A percentile compares a stretch with the other conserved stretches of the same genome.
These are phyloP conservation scores for Acronicta aceris DNA, from an alignment of 2,888 invertebrate genomes.

Conservation along the genomic window DNA sequence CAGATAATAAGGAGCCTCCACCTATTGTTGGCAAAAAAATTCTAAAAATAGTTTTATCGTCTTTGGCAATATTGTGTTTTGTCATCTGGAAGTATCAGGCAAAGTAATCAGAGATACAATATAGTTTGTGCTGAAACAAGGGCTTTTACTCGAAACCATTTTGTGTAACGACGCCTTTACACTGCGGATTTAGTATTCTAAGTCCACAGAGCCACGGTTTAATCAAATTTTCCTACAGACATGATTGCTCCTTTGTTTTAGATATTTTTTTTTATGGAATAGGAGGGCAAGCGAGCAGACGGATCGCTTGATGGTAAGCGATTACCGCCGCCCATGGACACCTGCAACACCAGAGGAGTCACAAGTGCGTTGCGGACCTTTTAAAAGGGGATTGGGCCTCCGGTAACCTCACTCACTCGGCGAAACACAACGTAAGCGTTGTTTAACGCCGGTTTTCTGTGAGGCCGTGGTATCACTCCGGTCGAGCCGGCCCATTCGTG, in stretches of 20 bases:
- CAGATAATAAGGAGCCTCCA: no score
- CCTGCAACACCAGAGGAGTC: no score
- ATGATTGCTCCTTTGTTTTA: constrained; percentile 33
- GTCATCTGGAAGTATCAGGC: constrained; percentile 16
- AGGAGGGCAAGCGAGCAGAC: no score
- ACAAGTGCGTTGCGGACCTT: no score
- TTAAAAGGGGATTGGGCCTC: no score
- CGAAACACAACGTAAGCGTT: no score
- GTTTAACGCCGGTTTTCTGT: no score
- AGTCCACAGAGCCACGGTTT: constrained; percentile 31
- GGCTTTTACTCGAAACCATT: constrained; percentile 39
- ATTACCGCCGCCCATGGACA: no score
- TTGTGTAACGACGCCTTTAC: constrained; percentile 32
- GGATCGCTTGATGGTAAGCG: no score
- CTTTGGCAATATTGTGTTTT: constrained; percentile 8
- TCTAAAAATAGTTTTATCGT: not conserved
- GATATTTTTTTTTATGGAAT: constrained; percentile 27
- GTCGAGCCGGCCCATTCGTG: no score
- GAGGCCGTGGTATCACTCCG: no score
- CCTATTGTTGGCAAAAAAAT: not conserved
- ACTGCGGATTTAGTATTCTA: constrained; percentile 28
- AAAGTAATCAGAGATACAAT: constrained; percentile 36
- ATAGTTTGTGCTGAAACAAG: constrained; percentile 30
- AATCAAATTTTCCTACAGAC: constrained; percentile 46
- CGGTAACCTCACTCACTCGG: no score